Evolutionary conservation across 1,140 invertebrate genomes (phyloP), one percentile per base, ranked within the genome.

Genomic region (Calliopsis andreniformis): DNA sequence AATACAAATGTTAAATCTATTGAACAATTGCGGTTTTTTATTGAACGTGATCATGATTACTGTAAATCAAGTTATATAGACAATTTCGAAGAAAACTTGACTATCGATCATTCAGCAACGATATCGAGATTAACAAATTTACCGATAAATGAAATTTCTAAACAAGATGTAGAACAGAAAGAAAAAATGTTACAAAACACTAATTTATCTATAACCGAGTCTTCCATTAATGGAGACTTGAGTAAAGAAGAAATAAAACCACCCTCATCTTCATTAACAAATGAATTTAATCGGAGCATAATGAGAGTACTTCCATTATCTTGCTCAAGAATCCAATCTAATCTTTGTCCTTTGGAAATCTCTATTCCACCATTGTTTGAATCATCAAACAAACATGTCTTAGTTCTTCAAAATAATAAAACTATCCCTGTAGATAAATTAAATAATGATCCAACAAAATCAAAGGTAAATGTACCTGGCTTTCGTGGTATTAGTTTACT

Each of bases 331-430:
- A 12, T 75, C 18, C 30, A 56, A 4, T 61, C 76, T 0, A 87
- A 86, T 72, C 81, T 89, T 55, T 66, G 85, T 49, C 89, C 89
- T 18, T 63, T 91, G 7, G 73, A 87, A 70, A 90, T 90, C 32
- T 70, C 85, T 0, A 90, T 90, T 78, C 89, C 90, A 0, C 42
- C 79, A 12, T 25, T 79, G 5, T 86, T 89, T 16, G 78, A 86
- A 6, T 20, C 80, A 2, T 51, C 71, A 18, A 86, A 71, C 14
- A 89, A 89, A 8, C 78, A 83, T 25, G 56, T 89, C 4, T 63
- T 90, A 14, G 39, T 90, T n/a, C 28, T 89, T 16, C 85, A 87
- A 32, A 86, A 90, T 20, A 87, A 84, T 20, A 84, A 89, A 81
- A 70, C 85, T 12, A 79, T 89, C 18, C 68, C 88, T 8, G 71